Base-by-base conservation (phyloP, 1,140 invertebrate genomes). In the Psilanteris sp. region DNA sequence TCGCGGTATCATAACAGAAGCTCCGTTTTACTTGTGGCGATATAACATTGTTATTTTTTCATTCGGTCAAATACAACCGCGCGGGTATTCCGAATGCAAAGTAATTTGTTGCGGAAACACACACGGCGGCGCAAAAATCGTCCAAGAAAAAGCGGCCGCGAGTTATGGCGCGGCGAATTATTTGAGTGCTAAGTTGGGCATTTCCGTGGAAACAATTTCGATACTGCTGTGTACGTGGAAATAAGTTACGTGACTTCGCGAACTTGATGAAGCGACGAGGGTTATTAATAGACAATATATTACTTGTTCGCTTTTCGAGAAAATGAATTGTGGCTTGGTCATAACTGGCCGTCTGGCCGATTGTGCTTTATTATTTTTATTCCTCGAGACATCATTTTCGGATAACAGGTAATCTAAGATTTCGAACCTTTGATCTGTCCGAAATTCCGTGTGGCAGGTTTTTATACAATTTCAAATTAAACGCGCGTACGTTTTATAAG, bases 11-110 rank as follows among this genome's bases (percentile, higher is more conserved):
- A 73, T 68, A 78, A 78, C 75, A 78, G 57, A 64, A 61, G 70
- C 62, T 70, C 68, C 68, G 64, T 77, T 67, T 68, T 68, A 57
- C 48, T 77, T 72, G 62, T 68, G 67, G 75, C 68, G 66, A 67
- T 73, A n/a, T n/a, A 62, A 72, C 75, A 59, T 72, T 77, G 75
- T 77, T 77, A 68, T 77, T 62, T 73, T 77, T 72, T 77, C 67
- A 77, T 77, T 77, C 74, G 61, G 61, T 62, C 68, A 57, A 57
- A 77, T 44, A 62, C 32, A 67, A 75, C 46, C 55, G 32, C 55
- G 57, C 20, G 24, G 57, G 68, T 75, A 75, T 75, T 75, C 57
- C 31, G 54, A 68, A 68, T 68, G 72, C 62, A 75, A 75, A 75
- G 72, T 75, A 75, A 75, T 75, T 68, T 68, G 57, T 75, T 68